Conservation (phyloP, 2,888 invertebrate genomes). For the Anthrax anthrax region DNA sequence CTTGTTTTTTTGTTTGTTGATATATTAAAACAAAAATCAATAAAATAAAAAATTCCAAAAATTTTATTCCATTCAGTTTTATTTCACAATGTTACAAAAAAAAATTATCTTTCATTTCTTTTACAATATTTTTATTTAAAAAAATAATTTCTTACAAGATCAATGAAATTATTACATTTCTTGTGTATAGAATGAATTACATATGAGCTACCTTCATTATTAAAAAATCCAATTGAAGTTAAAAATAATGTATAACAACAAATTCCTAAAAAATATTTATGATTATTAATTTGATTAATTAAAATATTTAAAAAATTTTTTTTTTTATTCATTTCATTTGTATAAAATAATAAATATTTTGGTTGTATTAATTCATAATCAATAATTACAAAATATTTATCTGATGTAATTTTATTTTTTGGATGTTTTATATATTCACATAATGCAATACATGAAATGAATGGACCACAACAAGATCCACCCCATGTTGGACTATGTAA, state of each 20-base stretch:
- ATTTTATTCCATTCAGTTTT: too few relatives aligned
- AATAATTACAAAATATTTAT: conserved; percentile 40
- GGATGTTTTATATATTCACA: conserved; percentile 67
- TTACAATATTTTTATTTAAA: too few relatives aligned
- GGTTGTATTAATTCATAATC: conserved; percentile 63
- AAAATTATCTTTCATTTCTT: too few relatives aligned
- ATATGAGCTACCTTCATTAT: background rate
- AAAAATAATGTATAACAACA: background rate
- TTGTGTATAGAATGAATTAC: background rate
- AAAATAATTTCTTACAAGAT: background rate
- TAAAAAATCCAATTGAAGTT: background rate
- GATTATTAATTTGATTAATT: background rate
- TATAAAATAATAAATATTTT: conserved; percentile 62
- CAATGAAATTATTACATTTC: background rate
- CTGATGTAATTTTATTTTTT: conserved; percentile 30
- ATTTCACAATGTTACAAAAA: too few relatives aligned
- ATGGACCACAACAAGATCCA: conserved; percentile 58
- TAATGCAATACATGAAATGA: conserved; percentile 61
- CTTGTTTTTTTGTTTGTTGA: too few relatives aligned
- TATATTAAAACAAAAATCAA: too few relatives aligned
- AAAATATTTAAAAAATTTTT: background rate
- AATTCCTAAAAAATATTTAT: background rate
- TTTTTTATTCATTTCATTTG: conserved; percentile 13
- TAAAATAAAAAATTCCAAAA: too few relatives aligned
- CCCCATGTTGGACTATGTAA: conserved; percentile 64